Conservation (phyloP, 1,140 invertebrate genomes). For the Caenorhabditis inopinata region DNA sequence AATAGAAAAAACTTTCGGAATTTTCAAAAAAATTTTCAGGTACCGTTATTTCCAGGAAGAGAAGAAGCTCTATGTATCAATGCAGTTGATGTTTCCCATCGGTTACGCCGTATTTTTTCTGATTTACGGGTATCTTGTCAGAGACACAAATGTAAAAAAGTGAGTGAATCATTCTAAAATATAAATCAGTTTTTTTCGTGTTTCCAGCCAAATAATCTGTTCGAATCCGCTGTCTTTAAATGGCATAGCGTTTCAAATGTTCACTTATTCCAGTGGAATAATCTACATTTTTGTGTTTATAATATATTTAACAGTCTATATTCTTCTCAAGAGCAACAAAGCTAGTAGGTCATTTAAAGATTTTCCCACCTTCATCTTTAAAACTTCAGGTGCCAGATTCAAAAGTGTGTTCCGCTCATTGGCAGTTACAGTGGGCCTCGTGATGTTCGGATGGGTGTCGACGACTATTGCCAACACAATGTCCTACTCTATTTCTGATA, state of each 20-base stretch:
- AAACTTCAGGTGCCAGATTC: background rate
- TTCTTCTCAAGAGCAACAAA: constrained; percentile 7
- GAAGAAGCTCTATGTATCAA: background rate
- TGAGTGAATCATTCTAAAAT: background rate
- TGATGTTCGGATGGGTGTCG: constrained; percentile 25
- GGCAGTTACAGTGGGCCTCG: constrained; percentile 29
- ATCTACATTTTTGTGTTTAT: constrained; percentile 10
- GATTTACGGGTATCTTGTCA: background rate
- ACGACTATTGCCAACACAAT: constrained; percentile 27
- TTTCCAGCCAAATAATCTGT: constrained; percentile 33
- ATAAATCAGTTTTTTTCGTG: background rate
- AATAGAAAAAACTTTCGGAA: background rate
- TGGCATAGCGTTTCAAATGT: constrained; percentile 18
- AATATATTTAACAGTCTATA: background rate
- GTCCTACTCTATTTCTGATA: background rate
- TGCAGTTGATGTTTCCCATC: constrained; percentile 16
- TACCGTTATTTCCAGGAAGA: background rate
- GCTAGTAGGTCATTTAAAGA: constrained; percentile 8
- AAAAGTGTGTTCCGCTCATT: constrained; percentile 26
- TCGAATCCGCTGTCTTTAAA: background rate
- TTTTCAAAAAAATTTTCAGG: background rate
- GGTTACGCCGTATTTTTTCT: background rate
- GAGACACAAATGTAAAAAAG: background rate
- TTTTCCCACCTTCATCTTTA: too few species aligned
- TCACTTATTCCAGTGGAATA: constrained; percentile 33